Evolutionary conservation across 2,888 invertebrate genomes (phyloP).

Genomic region (Junonia oenone): DNA sequence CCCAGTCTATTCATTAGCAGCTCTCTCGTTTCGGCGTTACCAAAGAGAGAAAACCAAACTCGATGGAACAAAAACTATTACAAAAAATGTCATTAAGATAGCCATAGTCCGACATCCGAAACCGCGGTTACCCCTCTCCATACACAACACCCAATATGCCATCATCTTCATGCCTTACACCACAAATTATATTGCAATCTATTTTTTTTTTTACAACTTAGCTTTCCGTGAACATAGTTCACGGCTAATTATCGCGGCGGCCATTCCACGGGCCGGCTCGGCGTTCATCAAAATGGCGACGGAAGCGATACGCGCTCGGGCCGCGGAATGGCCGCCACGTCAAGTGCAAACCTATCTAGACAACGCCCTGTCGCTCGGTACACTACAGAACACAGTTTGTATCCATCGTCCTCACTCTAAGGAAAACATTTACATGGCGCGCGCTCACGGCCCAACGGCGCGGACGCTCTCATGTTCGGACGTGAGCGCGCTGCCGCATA

Average conservation of each 20-base stretch:
- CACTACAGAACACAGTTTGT: constrained; percentile 76
- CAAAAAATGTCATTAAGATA: constrained; percentile 2
- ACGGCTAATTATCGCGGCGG: constrained; percentile 44
- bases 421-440: constrained; percentile 58
- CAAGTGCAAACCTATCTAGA: constrained; percentile 65
- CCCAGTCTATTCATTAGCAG: constrained; percentile 13
- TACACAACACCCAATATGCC: constrained; percentile 77
- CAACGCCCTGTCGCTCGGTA: constrained; percentile 70
- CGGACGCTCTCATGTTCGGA: constrained; percentile 25
- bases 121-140: constrained; percentile 41
- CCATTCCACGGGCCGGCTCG: constrained; percentile 30
- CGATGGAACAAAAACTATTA: constrained; percentile 6
- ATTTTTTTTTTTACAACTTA: constrained; percentile 65
- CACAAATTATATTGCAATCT: constrained; percentile 70
- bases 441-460: constrained; percentile 35
- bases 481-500: constrained; percentile 45
- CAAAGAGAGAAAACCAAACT: constrained; percentile 3
- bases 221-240: constrained; percentile 51
- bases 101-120: constrained; percentile 1
- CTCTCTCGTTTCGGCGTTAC: neutral
- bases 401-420: constrained; percentile 65
- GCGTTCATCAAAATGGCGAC: constrained; percentile 20
- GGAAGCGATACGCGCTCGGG: constrained; percentile 23
- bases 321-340: constrained; percentile 36
- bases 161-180: constrained; percentile 54